Base-by-base conservation (phyloP, 2,113 vertebrate species). In the Isurus oxyrinchus region DNA sequence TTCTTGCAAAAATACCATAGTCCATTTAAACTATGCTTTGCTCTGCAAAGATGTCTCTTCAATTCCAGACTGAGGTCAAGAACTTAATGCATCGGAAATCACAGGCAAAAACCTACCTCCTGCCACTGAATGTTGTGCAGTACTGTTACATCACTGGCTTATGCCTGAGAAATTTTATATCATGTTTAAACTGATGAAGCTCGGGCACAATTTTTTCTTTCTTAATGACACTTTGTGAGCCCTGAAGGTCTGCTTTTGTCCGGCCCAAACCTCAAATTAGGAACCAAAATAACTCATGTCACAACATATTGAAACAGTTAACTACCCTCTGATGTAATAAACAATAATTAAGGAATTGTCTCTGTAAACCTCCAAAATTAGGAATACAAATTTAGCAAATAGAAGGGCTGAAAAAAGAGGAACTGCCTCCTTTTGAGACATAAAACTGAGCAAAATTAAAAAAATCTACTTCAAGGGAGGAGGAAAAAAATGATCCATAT, bases 301-400 rank as follows among this genome's bases (percentile, higher is more conserved):
- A 87, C 84, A 87, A 53, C 84, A 87, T 44, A 53, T 14, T 87
- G 49, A 25, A 44, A 87, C 84, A 53, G 84, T 53, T 87, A 87
- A 49, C 84, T 23, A 25, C 84, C 5, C 44, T 25, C 84, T 10
- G 84, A 87, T 87, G 84, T 53, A 53, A 44, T 53, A 87, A 87
- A 87, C 84, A 87, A 53, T 87, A 87, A 81, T 87, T 25, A 87
- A 87, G 84, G 53, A 87, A 53, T 87, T 87, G 49, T 7, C 84
- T 87, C 8, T 25, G n/a, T 25, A 53, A 53, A 44, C 84, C 44
- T 49, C 84, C 53, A 87, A 87, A 87, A 87, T 87, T 87, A 53
- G 84, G 53, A 87, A 53, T 87, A 25, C 23, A 49, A 53, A 53
- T 87, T 87, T 87, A 53, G 84, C 44, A 53, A 53, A 53, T 53